Conservation (phyloP, 2,797 vertebrate species). For the Malurus leucopterus region DNA sequence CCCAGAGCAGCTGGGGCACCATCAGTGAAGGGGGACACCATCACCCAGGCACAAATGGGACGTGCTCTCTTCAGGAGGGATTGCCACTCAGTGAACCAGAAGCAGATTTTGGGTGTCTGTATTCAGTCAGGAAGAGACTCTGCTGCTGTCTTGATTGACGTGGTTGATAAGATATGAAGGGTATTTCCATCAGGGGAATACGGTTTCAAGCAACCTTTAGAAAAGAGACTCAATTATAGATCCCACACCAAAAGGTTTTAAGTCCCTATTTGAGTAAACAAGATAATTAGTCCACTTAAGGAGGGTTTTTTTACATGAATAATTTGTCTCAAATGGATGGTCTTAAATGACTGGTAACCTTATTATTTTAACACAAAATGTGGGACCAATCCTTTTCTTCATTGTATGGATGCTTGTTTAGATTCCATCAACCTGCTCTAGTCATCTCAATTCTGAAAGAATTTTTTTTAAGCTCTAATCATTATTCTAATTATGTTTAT, state of each 20-base stretch:
- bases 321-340: not conserved
- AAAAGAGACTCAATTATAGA: not conserved
- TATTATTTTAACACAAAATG: not conserved
- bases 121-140: not conserved
- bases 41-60: not conserved
- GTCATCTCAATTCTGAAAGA: not conserved
- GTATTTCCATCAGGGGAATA: not conserved
- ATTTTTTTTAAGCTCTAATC: not conserved
- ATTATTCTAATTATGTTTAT: not conserved
- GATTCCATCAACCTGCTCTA: not conserved
- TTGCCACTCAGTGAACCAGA: not conserved
- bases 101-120: not conserved
- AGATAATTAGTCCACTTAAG: not conserved
- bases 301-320: not conserved
- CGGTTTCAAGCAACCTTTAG: not conserved
- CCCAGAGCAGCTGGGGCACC: accelerated
- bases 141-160: not conserved
- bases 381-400: not conserved
- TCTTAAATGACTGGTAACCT: not conserved
- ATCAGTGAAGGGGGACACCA: not conserved
- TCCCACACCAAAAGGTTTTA: not conserved
- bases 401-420: not conserved
- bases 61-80: not conserved
- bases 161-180: not conserved
- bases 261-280: not conserved